Evolutionary conservation across 1,140 invertebrate genomes (phyloP), one percentile per base, ranked within the genome.

Genomic region (Drosophila rufa): DNA sequence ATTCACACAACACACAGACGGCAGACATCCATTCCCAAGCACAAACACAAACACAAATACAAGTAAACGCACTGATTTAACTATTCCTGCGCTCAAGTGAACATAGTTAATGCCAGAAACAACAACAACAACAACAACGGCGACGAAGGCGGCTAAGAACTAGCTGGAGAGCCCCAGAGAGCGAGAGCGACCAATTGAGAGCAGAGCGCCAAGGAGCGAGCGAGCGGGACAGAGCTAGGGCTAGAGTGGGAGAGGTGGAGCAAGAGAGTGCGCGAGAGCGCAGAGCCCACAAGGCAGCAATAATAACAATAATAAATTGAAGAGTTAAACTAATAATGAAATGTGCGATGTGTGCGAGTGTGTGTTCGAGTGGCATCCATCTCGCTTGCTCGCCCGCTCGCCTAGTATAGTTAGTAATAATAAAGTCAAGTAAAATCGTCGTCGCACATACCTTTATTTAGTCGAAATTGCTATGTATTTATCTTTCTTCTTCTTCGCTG

Each of bases 241-340:
- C 33, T 55, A 55, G 56, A 30, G 48, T 51, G 57, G 61, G 30
- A 11, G 33, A 36, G 33, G 3, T 36, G 33, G 51, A 43, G 45
- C 43, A 45, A 48, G 43, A 73, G 68, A 74, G 68, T 17, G 65
- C 45, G 6, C 58, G 45, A 73, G 40, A 43, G 30, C 27, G 27
- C 30, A 17, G 25, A 67, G 65, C 64, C 64, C 60, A 53, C 56
- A 67, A 56, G 53, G 45, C 60, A 69, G 65, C 74, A 75, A 84
- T 87, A 87, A 87, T 83, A 89, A 89, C 74, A 89, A 87, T 86
- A 89, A 89, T 90, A 89, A 89, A 89, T 89, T 89, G 84, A 89
- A 89, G 84, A 89, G 84, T 89, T 89, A 84, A 84, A 89, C 85
- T 87, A 87, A 87, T 87, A 87, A 89, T 79, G 77, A 87, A 89